Percentiles rank a stretch among this genome's conserved stretches.
These are phyloP conservation scores for Operophtera brumata DNA, from an alignment of 2,888 invertebrate species.

Conservation along the genomic window DNA sequence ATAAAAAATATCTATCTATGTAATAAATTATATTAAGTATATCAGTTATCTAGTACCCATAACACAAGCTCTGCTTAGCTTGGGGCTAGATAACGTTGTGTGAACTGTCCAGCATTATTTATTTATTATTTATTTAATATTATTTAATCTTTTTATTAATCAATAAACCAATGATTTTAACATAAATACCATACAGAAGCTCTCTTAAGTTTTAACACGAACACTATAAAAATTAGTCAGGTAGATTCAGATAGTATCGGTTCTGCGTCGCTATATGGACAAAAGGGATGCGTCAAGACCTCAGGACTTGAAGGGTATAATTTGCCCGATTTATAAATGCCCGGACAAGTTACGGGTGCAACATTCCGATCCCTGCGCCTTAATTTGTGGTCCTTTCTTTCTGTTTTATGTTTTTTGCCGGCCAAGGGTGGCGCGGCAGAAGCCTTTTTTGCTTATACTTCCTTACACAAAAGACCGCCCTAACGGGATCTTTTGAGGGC, in stretches of 20 bases:
- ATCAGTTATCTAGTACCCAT: too few species aligned
- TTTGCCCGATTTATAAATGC: conserved; percentile 55
- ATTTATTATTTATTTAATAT: too few species aligned
- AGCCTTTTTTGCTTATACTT: conserved; percentile 63
- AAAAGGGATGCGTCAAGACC: conserved; percentile 37
- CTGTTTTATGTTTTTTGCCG: conserved; percentile 73
- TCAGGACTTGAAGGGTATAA: conserved; percentile 43
- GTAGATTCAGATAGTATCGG: conserved; percentile 1
- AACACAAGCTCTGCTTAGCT: too few species aligned
- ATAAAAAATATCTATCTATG: too few species aligned
- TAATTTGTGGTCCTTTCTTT: conserved; percentile 76
- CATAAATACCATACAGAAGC: neutral
- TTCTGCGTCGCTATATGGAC: conserved; percentile 28
- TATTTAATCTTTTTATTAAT: too few species aligned
- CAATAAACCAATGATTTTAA: too few species aligned
- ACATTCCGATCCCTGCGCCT: conserved; percentile 69
- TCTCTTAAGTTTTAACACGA: neutral
- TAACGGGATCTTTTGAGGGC: conserved; percentile 64
- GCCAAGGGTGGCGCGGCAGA: conserved; percentile 65
- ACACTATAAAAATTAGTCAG: neutral
- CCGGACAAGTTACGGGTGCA: conserved; percentile 67
- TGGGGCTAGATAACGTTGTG: too few species aligned
- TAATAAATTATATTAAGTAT: too few species aligned
- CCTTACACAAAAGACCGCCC: conserved; percentile 63
- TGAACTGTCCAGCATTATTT: too few species aligned